Evolutionary conservation across 2,888 invertebrate species (phyloP), one percentile per base, ranked within the genome.

Genomic region (Synergus japonicus): DNA sequence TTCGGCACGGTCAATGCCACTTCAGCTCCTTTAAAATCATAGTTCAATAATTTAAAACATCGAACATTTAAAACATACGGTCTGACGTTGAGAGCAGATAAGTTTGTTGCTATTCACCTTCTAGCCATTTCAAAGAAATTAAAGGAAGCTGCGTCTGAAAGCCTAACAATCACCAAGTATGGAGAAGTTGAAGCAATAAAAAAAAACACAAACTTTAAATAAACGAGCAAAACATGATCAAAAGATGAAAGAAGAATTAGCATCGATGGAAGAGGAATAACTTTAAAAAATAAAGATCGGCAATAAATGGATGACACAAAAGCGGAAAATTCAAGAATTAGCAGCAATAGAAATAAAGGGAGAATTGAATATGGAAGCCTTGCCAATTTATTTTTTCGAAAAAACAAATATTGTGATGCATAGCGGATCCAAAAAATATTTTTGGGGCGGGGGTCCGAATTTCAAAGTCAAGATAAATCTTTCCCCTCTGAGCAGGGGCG

Each of bases 21-120:
- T 4, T 41, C 65, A 41, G 65, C 65, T 12, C 2, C 44, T 22
- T 9, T 44, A 4, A 43, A 66, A 66, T 66, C 43, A n/a, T 15
- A 43, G 8, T 66, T 66, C 41, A 66, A 66, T 18, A 43, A 66
- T 7, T 43, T 66, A 22, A 83, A 81, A 18, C 54, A 82, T 76
- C 80, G 82, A 7, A 54, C 76, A 18, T 69, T 83, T 7, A 69
- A 60, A 66, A 60, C 79, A 43, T 49, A 46, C 2, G 58, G 58
- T 13, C 76, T 65, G 41, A 77, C 79, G 18, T 46, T 83, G 54
- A 67, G 81, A 15, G 13, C 63, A 7, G 82, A 83, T 43, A 83
- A 82, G 79, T 82, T 83, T 64, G 29, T 80, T 4, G 41, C 66
- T 9, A 13, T 44, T 18, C 81, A 83, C 54, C 43, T 83, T 22